These are phyloP conservation scores for Cyprinodon variegatus DNA, from an alignment of 2,113 vertebrate species.

Conservation along the genomic window DNA sequence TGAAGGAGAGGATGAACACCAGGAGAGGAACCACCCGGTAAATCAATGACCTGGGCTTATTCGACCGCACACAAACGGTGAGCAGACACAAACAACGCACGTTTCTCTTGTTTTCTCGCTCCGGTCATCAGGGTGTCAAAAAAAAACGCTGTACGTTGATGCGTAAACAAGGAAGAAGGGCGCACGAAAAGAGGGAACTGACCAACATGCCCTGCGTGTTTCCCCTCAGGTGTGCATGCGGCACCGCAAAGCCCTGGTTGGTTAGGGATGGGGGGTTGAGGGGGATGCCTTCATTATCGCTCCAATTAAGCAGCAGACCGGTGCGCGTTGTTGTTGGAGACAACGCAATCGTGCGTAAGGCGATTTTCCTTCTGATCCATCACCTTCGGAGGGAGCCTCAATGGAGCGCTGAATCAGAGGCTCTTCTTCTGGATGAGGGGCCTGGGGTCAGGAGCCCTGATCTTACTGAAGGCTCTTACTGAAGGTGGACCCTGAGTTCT, in stretches of 20 bases:
- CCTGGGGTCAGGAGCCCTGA: slow-evolving; percentile 12
- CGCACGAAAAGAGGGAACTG: background rate
- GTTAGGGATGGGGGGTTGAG: background rate
- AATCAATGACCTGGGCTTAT: slow-evolving; percentile 54
- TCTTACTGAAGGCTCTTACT: background rate
- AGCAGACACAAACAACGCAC: slow-evolving; percentile 25
- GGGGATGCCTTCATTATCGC: slow-evolving; percentile 12
- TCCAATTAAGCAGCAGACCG: slow-evolving; percentile 19
- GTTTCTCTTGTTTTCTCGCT: background rate
- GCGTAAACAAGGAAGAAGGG: slow-evolving; percentile 44
- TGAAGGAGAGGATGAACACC: slow-evolving; percentile 24
- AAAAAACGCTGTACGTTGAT: background rate
- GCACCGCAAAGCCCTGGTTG: slow-evolving; percentile 14
- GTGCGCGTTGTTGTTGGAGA: background rate
- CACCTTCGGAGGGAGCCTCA: background rate
- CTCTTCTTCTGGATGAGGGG: background rate
- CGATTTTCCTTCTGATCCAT: background rate
- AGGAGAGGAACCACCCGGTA: slow-evolving; percentile 49
- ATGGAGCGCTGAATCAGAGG: background rate
- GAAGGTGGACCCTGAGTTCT: background rate
- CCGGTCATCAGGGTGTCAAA: background rate
- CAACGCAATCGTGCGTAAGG: slow-evolving; percentile 12
- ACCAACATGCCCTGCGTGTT: background rate
- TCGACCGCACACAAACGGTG: slow-evolving; percentile 36
- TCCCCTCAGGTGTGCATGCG: slow-evolving; percentile 36